phyloP scores from a whole-genome alignment of 2,888 invertebrate genomes.

The Brachyopa scutellaris region DNA sequence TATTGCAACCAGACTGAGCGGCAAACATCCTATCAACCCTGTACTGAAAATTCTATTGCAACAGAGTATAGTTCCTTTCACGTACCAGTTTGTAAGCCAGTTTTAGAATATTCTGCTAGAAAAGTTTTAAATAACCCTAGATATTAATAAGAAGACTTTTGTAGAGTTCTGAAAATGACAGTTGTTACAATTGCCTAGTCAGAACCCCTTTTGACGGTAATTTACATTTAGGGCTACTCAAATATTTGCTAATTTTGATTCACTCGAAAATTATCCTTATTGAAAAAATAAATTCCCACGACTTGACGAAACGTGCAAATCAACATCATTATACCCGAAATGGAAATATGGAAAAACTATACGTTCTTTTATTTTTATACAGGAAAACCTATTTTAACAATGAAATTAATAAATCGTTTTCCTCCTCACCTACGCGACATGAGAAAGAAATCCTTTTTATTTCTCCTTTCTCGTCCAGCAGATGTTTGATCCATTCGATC shows the following conservation, averaged over 20 bases:
- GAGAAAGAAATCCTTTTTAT: conserved; percentile 34
- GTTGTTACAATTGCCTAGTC: not conserved
- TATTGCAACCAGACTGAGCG: too few relatives aligned
- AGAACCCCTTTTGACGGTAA: not conserved
- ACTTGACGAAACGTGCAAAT: conserved; percentile 19
- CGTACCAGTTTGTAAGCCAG: too few relatives aligned
- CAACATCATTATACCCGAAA: conserved; percentile 53
- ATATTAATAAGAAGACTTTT: too few relatives aligned
- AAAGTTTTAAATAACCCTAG: too few relatives aligned
- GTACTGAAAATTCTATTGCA: too few relatives aligned
- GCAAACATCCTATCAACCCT: too few relatives aligned
- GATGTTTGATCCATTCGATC: conserved; percentile 35
- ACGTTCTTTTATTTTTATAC: conserved; percentile 30
- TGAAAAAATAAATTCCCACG: conserved; percentile 56
- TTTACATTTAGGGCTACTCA: not conserved
- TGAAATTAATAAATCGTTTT: conserved; percentile 61
- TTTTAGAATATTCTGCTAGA: too few relatives aligned
- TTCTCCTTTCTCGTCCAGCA: conserved; percentile 11
- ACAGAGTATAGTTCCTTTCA: too few relatives aligned
- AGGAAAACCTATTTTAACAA: conserved; percentile 51
- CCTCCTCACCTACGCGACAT: conserved; percentile 56
- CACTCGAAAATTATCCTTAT: not conserved
- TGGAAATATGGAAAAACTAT: conserved; percentile 28
- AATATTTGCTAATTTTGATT: too few relatives aligned
- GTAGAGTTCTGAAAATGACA: too few relatives aligned